Evolutionary conservation across 2,888 invertebrate genomes (phyloP), one percentile per base, ranked within the genome.

Genomic region (Drosophila antonietae): DNA sequence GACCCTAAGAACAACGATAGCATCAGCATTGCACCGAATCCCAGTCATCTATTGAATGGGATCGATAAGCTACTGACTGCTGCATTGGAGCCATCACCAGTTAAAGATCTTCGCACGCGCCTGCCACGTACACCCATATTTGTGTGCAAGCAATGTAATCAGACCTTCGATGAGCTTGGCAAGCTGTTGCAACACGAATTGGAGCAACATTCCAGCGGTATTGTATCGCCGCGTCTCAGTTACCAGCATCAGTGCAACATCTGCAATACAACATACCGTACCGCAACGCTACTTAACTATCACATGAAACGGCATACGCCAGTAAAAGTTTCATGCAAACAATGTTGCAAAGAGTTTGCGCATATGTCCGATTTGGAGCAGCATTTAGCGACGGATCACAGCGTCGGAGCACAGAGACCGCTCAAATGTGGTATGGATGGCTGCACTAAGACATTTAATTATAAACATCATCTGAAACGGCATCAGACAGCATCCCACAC

Each of bases 391-490:
- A 49, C 78, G 1, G 72, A 72, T 4, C 89, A 90, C 47, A 65
- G 66, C 14, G 75, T 68, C 15, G 78, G 72, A 28, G 44, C 64
- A 59, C 72, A 76, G 0, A 47, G 63, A 57, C 73, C 78, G 0
- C 71, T 89, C 2, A 81, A 73, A 31, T 91, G 91, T 28, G 56
- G 58, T 1, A 37, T 82, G 0, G 68, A 88, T 57, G 77, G 73
- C 10, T 91, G 91, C 53, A 58, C 55, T 0, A 91, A 90, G 68
- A 78, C 74, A 7, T 91, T 90, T 44, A 83, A 76, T 37, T 91
- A 82, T 60, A 77, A 86, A 28, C 88, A 90, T 73, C 91, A 91
- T 60, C 52, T 91, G 49, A 88, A 85, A 31, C 81, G 91, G 2
- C 91, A 91, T 69, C 87, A 80, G 66, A 89, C 88, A 15, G 80